Evolutionary conservation across 2,113 vertebrate species (phyloP), one percentile per base, ranked within the genome.

Genomic region (Clupea harengus): DNA sequence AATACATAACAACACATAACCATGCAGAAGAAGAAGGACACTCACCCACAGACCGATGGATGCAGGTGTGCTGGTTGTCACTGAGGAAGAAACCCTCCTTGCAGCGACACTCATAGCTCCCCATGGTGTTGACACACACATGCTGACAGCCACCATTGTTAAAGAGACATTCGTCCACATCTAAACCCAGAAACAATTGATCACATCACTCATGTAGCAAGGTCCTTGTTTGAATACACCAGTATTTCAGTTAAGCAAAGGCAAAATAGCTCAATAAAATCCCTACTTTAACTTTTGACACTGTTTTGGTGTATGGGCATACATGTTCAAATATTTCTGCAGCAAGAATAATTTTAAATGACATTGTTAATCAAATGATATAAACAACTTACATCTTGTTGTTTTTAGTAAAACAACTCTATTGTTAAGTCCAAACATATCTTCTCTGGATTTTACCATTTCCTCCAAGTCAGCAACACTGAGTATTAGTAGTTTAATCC

Each of bases 131-230:
- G 93, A 98, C 91, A 91, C 98, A 99, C 87, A 95, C 91, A 83
- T 99, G 97, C 85, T 99, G 98, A 95, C 98, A 99, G 81, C 98
- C 98, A 0, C 98, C 97, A 0, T 99, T 99, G 94, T 98, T 99
- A 91, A 97, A 95, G 91, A 93, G 89, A 91, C 98, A 99, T 87
- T 99, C 98, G 4, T 99, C 97, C 90, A 98, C 95, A 86, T 97
- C 98, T 99, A 91, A 57, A 87, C 83, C 89, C 92, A 91, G 89
- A 87, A 72, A 83, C 81, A 45, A 45, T 13, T 78, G 10, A 28
- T 32, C 25, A 72, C 64, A 72, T 72, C 25, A 17, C 52, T 13
- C 64, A 72, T 72, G 9, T 8, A 72, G n/a, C 10, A 25, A 32
- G 10, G 3, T 72, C 25, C 13, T 32, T 72, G n/a, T 28, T 32